A percentile compares a stretch with the other conserved stretches of the same genome.
Evolutionary conservation across 1,140 invertebrate genomes (phyloP).

Genomic region (Sitophilus oryzae): DNA sequence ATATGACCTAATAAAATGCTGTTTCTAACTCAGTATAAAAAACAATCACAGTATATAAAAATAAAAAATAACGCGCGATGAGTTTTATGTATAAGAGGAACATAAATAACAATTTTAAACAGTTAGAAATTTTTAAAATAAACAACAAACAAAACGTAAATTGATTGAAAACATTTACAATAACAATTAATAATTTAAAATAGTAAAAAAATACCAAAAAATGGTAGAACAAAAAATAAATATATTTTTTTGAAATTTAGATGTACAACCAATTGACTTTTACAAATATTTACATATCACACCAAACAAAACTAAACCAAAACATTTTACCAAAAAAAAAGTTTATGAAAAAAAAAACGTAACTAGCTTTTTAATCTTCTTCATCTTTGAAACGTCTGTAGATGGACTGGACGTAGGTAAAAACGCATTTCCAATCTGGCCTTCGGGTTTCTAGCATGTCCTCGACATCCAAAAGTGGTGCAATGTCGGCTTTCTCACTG

Average conservation of each 20-base stretch:
- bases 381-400: constrained; percentile 88
- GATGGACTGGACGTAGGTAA: constrained; percentile 96
- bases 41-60: constrained; percentile 19
- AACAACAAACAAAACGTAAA: neutral
- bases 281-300: constrained; percentile 14
- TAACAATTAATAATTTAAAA: neutral
- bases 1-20: constrained; percentile 20
- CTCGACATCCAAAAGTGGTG: constrained; percentile 91
- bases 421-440: constrained; percentile 99
- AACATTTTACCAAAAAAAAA: neutral
- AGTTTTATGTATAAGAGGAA: constrained; percentile 9
- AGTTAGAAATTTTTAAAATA: constrained; percentile 9
- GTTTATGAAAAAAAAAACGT: constrained; percentile 6
- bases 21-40: constrained; percentile 12
- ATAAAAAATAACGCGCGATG: constrained; percentile 10
- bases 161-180: constrained; percentile 3
- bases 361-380: constrained; percentile 35
- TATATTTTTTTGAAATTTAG: neutral
- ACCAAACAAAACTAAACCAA: constrained; percentile 4
- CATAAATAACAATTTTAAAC: constrained; percentile 6
- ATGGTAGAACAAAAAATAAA: neutral
- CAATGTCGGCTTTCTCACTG: constrained; percentile 94
- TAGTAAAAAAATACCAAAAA: constrained; percentile 4
- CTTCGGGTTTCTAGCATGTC: constrained; percentile 93
- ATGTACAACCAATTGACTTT: constrained; percentile 1